Conservation (phyloP, 2,888 invertebrate species). For the Oscheius sp. region DNA sequence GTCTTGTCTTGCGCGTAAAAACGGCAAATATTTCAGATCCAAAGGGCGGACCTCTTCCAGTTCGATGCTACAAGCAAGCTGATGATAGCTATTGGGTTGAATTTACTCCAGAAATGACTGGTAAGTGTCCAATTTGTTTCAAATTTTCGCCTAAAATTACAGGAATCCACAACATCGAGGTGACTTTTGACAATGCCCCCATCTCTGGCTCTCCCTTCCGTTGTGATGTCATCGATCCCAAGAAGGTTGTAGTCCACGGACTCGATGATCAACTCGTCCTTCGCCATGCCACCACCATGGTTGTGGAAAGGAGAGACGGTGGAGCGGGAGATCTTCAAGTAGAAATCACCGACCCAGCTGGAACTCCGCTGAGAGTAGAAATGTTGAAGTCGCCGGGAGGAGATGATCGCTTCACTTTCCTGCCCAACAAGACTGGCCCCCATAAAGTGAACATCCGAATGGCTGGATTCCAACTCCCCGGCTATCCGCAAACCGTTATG, state of each 20-base stretch:
- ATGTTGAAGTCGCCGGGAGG: slow-evolving; percentile 54
- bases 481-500: slow-evolving; percentile 53
- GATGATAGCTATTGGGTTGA: slow-evolving; percentile 94
- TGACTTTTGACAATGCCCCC: slow-evolving; percentile 80
- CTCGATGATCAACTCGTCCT: slow-evolving; percentile 51
- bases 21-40: slow-evolving; percentile 71
- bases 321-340: slow-evolving; percentile 64
- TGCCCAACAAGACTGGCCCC: slow-evolving; percentile 64
- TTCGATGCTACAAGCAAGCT: slow-evolving; percentile 92
- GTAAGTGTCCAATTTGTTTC: slow-evolving; percentile 47
- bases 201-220: slow-evolving; percentile 92
- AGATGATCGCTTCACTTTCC: slow-evolving; percentile 63
- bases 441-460: slow-evolving; percentile 64
- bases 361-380: slow-evolving; percentile 58
- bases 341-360: slow-evolving; percentile 64
- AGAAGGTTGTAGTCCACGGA: slow-evolving; percentile 56
- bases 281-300: slow-evolving; percentile 61
- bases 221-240: slow-evolving; percentile 81
- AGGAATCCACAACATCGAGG: slow-evolving; percentile 89
- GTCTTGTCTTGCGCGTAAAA: background rate
- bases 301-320: slow-evolving; percentile 64
- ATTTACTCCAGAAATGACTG: slow-evolving; percentile 75
- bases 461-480: slow-evolving; percentile 67
- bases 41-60: slow-evolving; percentile 78
- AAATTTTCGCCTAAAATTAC: slow-evolving; percentile 31